Percentiles rank a stretch among this genome's conserved stretches.
phyloP scores from a whole-genome alignment of 2,888 invertebrate species.

The Tetragonula carbonaria region DNA sequence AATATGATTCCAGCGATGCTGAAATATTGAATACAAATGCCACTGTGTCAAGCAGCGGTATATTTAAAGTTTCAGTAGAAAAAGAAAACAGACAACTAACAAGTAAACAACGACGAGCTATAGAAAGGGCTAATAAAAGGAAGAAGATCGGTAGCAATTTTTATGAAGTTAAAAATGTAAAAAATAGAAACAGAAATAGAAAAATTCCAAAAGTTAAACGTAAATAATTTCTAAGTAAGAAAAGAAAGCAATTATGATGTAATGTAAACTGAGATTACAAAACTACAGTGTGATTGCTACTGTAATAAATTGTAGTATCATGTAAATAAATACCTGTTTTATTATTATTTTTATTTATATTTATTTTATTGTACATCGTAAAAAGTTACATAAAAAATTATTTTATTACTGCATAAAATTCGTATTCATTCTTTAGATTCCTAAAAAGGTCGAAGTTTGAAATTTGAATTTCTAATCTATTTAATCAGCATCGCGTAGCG shows the following conservation, averaged over 20 bases:
- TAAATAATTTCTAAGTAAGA: slow-evolving; percentile 42
- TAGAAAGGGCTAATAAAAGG: slow-evolving; percentile 90
- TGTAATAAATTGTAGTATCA: background rate
- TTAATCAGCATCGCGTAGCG: no score
- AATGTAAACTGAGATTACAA: background rate
- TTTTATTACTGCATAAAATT: background rate
- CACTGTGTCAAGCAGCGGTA: slow-evolving; percentile 82
- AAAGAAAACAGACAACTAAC: slow-evolving; percentile 86
- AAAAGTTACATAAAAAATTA: background rate
- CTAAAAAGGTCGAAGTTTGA: background rate
- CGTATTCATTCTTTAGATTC: background rate
- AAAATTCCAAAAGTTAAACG: slow-evolving; percentile 83
- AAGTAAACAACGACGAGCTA: slow-evolving; percentile 90
- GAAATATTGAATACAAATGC: slow-evolving; percentile 85
- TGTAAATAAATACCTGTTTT: background rate
- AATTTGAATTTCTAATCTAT: no score
- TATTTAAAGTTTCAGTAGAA: slow-evolving; percentile 78
- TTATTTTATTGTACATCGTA: no score
- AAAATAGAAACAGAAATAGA: slow-evolving; percentile 92
- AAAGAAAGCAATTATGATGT: background rate
- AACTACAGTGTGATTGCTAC: background rate
- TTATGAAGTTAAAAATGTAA: slow-evolving; percentile 95
- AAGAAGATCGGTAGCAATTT: slow-evolving; percentile 95
- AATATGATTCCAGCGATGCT: slow-evolving; percentile 84
- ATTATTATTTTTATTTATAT: background rate